Evolutionary conservation across 92 coral and sea anemone species (phyloP), one percentile per base, ranked within the genome.

Genomic region (Zoanthus solanderi): DNA sequence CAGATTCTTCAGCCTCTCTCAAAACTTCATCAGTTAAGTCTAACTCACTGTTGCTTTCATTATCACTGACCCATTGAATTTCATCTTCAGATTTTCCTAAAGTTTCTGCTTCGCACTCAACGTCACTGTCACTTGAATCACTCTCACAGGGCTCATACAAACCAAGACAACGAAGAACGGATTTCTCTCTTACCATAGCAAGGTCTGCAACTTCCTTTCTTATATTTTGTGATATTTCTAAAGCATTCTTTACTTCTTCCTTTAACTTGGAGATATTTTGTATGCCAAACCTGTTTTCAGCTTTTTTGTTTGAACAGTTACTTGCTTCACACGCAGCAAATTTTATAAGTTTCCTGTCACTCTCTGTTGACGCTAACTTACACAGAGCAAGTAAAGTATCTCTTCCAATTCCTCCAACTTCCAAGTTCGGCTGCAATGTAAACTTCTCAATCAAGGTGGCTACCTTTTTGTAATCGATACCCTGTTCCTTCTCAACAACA

Each of bases 341-440:
- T 46, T 79, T 72, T 13, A 86, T 74, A 17, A 86, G 83, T 32
- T 87, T 87, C 74, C 93, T 87, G 84, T 86, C 93, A 47, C 77
- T 83, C 71, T 90, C 93, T 78, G 90, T 90, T 87, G 93, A 78
- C 60, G 93, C 93, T 78, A 90, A 90, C 73, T 79, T 87, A 87
- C 93, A 90, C 48, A 90, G 90, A 57, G 85, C 61, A 78, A 61
- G 69, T 61, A 61, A 61, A 61, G 69, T 61, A 61, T 61, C 69
- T 61, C 69, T 61, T 61, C 69, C 69, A 61, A 61, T 61, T 61
- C 69, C 69, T 61, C 69, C 69, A 10, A 86, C 75, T 90, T 90
- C 90, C 42, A 90, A 86, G 54, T 74, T 87, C 37, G 78, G 68
- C 74, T 89, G 84, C 77, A 89, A 50, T 13, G 90, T 86, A 63